A percentile compares a stretch with the other conserved stretches of the same genome.
Evolutionary conservation across 2,888 invertebrate genomes (phyloP).

Genomic region (Athetis lepigone): DNA sequence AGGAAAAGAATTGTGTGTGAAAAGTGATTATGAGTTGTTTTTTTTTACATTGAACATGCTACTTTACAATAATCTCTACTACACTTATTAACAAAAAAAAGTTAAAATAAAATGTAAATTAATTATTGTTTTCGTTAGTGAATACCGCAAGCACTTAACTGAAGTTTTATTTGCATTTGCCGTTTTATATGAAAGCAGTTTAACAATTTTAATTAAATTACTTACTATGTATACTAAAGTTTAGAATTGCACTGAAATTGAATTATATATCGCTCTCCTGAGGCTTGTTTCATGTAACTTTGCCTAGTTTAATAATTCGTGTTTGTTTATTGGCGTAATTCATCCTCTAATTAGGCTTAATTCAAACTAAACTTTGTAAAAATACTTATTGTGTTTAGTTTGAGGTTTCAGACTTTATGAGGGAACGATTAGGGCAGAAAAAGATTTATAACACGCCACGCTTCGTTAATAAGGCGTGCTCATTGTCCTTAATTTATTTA

Average conservation of each 20-base stretch:
- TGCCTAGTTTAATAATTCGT: conserved; percentile 12
- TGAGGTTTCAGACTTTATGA: too few relatives aligned
- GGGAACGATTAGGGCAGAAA: too few relatives aligned
- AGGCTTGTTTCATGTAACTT: conserved; percentile 14
- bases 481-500: too few relatives aligned
- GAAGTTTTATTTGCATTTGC: conserved; percentile 15
- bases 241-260: conserved; percentile 11
- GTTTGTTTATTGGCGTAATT: neutral
- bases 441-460: too few relatives aligned
- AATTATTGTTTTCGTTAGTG: conserved; percentile 32
- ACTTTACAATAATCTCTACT: too few relatives aligned
- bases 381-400: neutral
- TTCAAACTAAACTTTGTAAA: neutral
- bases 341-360: neutral
- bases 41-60: too few relatives aligned
- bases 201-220: neutral
- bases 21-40: too few relatives aligned
- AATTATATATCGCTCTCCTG: conserved; percentile 14
- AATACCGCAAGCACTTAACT: conserved; percentile 24
- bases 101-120: too few relatives aligned
- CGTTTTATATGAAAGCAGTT: too few relatives aligned
- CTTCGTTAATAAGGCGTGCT: too few relatives aligned
- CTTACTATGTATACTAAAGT: neutral
- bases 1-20: too few relatives aligned
- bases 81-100: too few relatives aligned